phyloP scores from a whole-genome alignment of 2,888 invertebrate genomes.

The Hydroisotoma schaefferi region DNA sequence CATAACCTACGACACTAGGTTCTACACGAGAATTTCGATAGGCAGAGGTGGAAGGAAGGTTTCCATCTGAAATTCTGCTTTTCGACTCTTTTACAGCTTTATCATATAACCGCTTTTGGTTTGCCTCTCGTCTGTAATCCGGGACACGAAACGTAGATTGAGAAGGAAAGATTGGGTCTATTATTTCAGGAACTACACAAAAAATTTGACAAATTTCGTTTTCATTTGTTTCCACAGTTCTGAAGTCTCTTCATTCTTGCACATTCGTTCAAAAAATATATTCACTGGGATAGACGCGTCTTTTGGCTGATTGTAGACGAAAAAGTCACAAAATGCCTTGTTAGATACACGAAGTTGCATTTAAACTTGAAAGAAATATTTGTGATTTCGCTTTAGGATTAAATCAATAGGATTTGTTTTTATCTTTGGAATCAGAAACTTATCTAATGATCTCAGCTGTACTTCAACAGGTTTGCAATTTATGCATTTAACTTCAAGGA shows the following conservation, averaged over 20 bases:
- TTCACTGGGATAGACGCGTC: not conserved
- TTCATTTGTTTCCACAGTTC: conserved; percentile 11
- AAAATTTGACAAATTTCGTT: not conserved
- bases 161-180: not conserved
- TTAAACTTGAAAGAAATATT: conserved; percentile 19
- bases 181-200: not conserved
- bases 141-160: not conserved
- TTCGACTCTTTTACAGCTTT: no score
- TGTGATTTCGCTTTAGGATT: not conserved
- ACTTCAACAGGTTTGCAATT: not conserved
- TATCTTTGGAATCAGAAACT: not conserved
- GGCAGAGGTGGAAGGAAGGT: no score
- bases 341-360: conserved; percentile 19
- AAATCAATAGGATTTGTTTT: not conserved
- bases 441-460: not conserved
- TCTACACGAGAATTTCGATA: no score
- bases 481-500: not conserved
- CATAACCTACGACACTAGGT: no score
- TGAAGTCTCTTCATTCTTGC: not conserved
- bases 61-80: no score
- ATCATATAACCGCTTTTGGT: no score
- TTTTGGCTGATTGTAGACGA: conserved; percentile 4
- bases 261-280: conserved; percentile 3
- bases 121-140: not conserved
- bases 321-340: conserved; percentile 17